phyloP scores from a whole-genome alignment of 2,888 invertebrate genomes.

The Caenorhabditis sinica region DNA sequence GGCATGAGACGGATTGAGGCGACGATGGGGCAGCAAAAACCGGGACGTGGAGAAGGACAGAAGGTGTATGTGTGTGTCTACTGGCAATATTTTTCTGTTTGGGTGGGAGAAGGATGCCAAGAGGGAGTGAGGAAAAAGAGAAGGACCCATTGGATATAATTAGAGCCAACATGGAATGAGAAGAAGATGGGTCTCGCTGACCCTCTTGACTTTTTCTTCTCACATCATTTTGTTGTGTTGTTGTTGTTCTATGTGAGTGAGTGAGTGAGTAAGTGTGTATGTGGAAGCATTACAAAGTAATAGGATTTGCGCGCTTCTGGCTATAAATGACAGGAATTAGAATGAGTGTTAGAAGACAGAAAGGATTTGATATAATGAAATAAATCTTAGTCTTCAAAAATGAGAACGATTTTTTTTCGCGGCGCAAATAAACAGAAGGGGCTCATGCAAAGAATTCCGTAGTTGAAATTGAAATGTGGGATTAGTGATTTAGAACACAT shows the following conservation, averaged over 20 bases:
- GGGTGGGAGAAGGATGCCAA: constrained; percentile 48
- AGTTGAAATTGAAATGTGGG: not conserved
- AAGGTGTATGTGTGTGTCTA: constrained; percentile 31
- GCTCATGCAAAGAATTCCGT: not conserved
- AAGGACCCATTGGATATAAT: constrained; percentile 62
- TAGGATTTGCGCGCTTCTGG: constrained; percentile 18
- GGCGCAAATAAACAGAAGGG: not conserved
- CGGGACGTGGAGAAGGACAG: constrained; percentile 31
- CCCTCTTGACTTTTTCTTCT: constrained; percentile 42
- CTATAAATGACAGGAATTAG: constrained; percentile 14
- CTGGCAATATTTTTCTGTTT: constrained; percentile 50
- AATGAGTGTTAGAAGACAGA: not conserved
- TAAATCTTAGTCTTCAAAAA: not conserved
- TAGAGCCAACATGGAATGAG: constrained; percentile 60
- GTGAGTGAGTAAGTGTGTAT: not conserved
- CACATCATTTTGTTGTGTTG: constrained; percentile 21
- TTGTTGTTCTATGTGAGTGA: constrained; percentile 12
- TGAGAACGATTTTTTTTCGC: not conserved
- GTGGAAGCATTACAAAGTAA: constrained; percentile 40
- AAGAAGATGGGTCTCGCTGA: constrained; percentile 21
- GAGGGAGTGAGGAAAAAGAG: constrained; percentile 28
- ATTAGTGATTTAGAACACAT: not conserved
- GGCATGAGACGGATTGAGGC: constrained; percentile 37
- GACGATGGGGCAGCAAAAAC: constrained; percentile 23
- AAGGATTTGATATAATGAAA: not conserved